A percentile compares a stretch with the other conserved stretches of the same genome.
phyloP scores from a whole-genome alignment of 2,113 vertebrate genomes.

The Felis chaus region DNA sequence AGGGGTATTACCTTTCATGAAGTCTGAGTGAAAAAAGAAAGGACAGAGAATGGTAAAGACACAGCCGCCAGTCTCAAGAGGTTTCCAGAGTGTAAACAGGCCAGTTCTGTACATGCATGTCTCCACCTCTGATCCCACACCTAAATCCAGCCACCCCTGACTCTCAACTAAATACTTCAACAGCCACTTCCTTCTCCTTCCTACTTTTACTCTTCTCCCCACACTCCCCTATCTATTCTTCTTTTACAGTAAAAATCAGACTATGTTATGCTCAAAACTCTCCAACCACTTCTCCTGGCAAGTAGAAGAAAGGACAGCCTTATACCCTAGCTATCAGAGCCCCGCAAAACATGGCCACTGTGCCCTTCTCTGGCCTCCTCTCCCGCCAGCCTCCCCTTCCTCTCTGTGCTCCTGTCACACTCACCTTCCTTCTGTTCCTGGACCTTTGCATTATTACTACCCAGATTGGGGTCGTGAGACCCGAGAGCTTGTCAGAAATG shows the following conservation, averaged over 20 bases:
- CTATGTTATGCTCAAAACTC: background rate
- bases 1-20: background rate
- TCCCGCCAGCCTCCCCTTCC: background rate
- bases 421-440: background rate
- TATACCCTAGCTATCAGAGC: no score
- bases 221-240: background rate
- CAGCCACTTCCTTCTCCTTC: background rate
- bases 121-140: background rate
- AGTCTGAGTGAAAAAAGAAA: background rate
- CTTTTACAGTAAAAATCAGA: background rate
- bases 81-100: background rate
- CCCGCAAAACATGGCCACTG: rapidly evolving
- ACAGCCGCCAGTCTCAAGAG: background rate
- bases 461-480: background rate
- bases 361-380: background rate
- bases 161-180: background rate
- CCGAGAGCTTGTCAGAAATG: background rate
- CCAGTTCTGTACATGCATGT: background rate
- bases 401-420: background rate
- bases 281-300: background rate
- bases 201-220: background rate
- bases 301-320: background rate
- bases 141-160: background rate
- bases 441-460: background rate
- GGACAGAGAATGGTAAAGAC: background rate